These are phyloP conservation scores for Schrankia costaestrigalis DNA, from an alignment of 2,888 invertebrate genomes.

Conservation along the genomic window DNA sequence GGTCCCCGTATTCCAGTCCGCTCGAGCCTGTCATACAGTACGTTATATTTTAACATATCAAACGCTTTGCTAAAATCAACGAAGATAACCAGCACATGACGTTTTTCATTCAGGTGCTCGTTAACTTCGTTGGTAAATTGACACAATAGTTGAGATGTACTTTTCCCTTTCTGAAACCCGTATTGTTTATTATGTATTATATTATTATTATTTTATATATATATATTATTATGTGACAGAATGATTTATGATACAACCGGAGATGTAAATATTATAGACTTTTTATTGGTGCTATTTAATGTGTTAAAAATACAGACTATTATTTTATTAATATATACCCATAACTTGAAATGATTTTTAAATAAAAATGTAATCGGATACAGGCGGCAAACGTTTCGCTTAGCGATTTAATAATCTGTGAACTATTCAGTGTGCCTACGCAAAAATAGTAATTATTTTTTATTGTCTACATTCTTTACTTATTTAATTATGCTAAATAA, in stretches of 20 bases:
- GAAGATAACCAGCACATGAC: too few species aligned
- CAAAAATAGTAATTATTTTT: not conserved
- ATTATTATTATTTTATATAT: too few species aligned
- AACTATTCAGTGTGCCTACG: constrained; percentile 4
- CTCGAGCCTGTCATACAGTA: too few species aligned
- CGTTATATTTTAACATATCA: too few species aligned
- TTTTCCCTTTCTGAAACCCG: too few species aligned
- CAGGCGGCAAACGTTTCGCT: constrained; percentile 11
- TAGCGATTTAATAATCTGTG: constrained; percentile 21
- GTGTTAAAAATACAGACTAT: constrained; percentile 15
- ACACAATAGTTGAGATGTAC: too few species aligned
- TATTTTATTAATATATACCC: constrained; percentile 7
- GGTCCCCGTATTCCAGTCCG: too few species aligned
- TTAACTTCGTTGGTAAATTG: too few species aligned
- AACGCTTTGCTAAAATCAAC: too few species aligned
- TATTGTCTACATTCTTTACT: too few species aligned
- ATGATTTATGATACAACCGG: constrained; percentile 29
- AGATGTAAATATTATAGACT: constrained; percentile 27
- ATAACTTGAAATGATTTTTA: constrained; percentile 14
- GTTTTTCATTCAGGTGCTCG: too few species aligned
- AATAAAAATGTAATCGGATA: constrained; percentile 18
- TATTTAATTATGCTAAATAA: constrained; percentile 3
- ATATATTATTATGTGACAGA: constrained; percentile 11
- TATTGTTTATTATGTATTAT: too few species aligned
- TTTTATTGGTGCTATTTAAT: constrained; percentile 28